phyloP scores from a whole-genome alignment of 92 coral and sea anemone genomes.

The Palythoa grandis region DNA sequence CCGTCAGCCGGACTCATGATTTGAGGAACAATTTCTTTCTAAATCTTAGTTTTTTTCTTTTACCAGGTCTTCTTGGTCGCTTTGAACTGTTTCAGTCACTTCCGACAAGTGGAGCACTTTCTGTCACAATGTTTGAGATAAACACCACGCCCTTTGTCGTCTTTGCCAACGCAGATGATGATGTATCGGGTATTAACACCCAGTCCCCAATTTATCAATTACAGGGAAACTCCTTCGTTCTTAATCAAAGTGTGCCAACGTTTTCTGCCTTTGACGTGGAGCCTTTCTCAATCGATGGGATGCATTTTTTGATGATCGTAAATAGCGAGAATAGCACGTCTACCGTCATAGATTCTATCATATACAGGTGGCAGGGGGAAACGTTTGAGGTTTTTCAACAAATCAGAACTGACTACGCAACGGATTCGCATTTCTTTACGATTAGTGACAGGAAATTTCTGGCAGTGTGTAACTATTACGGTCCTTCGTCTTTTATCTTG shows the following conservation, averaged over 20 bases:
- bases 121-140: constrained; percentile 21
- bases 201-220: constrained; percentile 26
- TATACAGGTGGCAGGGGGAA: constrained; percentile 31
- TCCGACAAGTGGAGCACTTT: constrained; percentile 25
- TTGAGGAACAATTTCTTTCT: too few species aligned
- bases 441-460: constrained; percentile 25
- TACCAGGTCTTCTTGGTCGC: constrained; percentile 18
- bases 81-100: constrained; percentile 9
- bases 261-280: constrained; percentile 29
- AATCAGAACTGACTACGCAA: constrained; percentile 5
- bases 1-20: too few species aligned
- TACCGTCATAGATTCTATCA: background rate
- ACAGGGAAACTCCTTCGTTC: background rate
- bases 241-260: constrained; percentile 25
- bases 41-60: background rate
- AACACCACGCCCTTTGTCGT: background rate
- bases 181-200: background rate
- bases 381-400: constrained; percentile 23
- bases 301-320: background rate
- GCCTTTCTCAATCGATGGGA: constrained; percentile 7
- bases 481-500: background rate
- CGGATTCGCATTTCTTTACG: constrained; percentile 15
- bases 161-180: constrained; percentile 37
- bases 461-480: constrained; percentile 14
- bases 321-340: constrained; percentile 23